Evolutionary conservation across 2,113 vertebrate species (phyloP).

Genomic region (Hippocampus comes): DNA sequence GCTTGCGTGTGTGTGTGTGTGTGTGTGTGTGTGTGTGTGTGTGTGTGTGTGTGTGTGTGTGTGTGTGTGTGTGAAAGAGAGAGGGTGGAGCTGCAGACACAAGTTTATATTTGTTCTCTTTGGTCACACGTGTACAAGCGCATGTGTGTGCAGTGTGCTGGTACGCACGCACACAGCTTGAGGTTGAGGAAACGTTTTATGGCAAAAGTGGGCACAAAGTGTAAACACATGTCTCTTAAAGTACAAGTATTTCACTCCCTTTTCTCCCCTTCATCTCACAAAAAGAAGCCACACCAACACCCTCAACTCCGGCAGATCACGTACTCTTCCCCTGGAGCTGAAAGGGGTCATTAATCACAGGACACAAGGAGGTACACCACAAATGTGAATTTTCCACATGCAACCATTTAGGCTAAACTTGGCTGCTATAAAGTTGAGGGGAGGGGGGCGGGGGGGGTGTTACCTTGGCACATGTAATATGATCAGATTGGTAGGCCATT

Average conservation of each 20-base stretch:
- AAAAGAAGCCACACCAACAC: slow-evolving; percentile 26
- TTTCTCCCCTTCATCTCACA: slow-evolving; percentile 42
- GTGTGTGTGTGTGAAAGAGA: neutral
- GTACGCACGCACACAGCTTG: slow-evolving; percentile 9
- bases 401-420: slow-evolving; percentile 35
- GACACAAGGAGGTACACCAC: slow-evolving; percentile 22
- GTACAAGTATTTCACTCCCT: slow-evolving; percentile 49
- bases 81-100: neutral
- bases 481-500: too few relatives aligned
- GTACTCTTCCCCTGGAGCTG: slow-evolving; percentile 38
- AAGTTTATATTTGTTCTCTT: neutral
- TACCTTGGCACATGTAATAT: too few relatives aligned
- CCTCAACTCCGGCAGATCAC: slow-evolving; percentile 33
- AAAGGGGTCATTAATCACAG: slow-evolving; percentile 45
- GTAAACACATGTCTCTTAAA: slow-evolving; percentile 71
- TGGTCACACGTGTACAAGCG: neutral
- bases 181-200: slow-evolving; percentile 59
- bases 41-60: neutral
- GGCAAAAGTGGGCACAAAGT: slow-evolving; percentile 64
- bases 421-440: neutral
- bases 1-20: neutral
- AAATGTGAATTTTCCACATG: slow-evolving; percentile 24
- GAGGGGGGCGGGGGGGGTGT: too few relatives aligned
- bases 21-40: neutral
- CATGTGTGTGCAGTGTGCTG: neutral